Evolutionary conservation across 30 jellyfish, hydroid and myxozoan genomes (phyloP), one percentile per base, ranked within the genome.

Genomic region (Chrysaora quinquecirrha): DNA sequence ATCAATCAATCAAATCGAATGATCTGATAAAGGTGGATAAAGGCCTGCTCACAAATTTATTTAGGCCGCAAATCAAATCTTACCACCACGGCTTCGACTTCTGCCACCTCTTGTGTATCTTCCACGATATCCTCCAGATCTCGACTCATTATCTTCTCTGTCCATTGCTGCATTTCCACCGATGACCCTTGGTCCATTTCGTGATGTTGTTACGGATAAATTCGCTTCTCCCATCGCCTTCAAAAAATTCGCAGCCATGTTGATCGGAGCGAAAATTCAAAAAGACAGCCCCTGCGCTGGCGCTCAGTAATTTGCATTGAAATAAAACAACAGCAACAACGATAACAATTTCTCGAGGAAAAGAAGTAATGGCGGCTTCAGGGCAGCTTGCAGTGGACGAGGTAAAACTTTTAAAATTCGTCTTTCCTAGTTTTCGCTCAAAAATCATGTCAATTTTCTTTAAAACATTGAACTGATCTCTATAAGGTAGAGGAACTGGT

Each of bases 131-230:
- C 49, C 70, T 33, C 73, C 61, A 10, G 78, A 60, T 34, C 86
- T 64, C 49, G 58, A 49, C 1, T 75, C 29, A 22, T 64, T 79
- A 24, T 75, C 83, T 35, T 77, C 87, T 54, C 87, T 48, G 32
- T 74, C 97, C 91, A 82, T 88, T 21, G 74, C 75, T 12, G 94
- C 93, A 63, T 76, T 82, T 28, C 89, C 86, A 18, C 93, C 97
- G 64, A 88, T 29, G 22, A 46, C 50, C 31, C 97, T 62, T 9
- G 89, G 35, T 0, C 97, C 97, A 73, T 80, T 75, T 25, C 81
- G 52, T 16, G 71, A 54, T 34, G 86, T 68, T 33, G 89, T 88
- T 30, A 88, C 93, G 1, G 97, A 88, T 58, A 88, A 30, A 43
- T 82, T 75, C 1, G 97, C 97, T 19, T 82, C 97, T 16, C 47